phyloP scores from a whole-genome alignment of 2,797 vertebrate genomes.

The Lindbergichthys nudifrons region DNA sequence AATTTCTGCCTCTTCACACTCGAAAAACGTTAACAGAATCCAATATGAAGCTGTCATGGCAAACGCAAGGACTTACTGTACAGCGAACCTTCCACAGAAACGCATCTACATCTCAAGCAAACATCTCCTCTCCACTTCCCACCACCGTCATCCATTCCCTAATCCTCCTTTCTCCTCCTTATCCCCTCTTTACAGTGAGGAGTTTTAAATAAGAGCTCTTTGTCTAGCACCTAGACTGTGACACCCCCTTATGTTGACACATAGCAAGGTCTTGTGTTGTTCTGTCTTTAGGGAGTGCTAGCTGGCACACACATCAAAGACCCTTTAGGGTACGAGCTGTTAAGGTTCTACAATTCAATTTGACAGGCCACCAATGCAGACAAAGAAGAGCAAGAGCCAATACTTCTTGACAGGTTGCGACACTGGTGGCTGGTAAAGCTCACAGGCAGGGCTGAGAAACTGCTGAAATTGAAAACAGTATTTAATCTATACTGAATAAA shows the following conservation, averaged over 20 bases:
- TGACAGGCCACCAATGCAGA: slow-evolving; percentile 45
- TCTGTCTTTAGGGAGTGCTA: slow-evolving; percentile 36
- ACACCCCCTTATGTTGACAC: slow-evolving; percentile 50
- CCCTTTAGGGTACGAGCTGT: slow-evolving; percentile 38
- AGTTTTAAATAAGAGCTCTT: slow-evolving; percentile 54
- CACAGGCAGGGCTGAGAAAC: neutral
- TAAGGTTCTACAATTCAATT: slow-evolving; percentile 31
- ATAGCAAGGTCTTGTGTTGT: slow-evolving; percentile 39
- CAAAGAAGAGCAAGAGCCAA: slow-evolving; percentile 8
- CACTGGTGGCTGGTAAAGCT: slow-evolving; percentile 15
- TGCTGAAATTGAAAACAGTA: neutral
- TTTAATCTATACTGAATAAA: neutral
- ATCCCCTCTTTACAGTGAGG: slow-evolving; percentile 19
- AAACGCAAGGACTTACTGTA: neutral
- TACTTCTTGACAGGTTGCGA: slow-evolving; percentile 34
- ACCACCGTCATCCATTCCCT: slow-evolving; percentile 8
- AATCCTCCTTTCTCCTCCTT: slow-evolving; percentile 16
- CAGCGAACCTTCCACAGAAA: neutral
- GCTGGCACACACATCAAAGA: slow-evolving; percentile 44
- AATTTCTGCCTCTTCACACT: neutral
- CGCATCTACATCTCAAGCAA: neutral
- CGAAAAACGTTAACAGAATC: neutral
- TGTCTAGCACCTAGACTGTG: slow-evolving; percentile 52
- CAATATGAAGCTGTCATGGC: neutral
- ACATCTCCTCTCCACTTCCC: neutral